These are phyloP conservation scores for Leptatherina wallacei DNA, from an alignment of 2,797 vertebrate species.

Conservation along the genomic window DNA sequence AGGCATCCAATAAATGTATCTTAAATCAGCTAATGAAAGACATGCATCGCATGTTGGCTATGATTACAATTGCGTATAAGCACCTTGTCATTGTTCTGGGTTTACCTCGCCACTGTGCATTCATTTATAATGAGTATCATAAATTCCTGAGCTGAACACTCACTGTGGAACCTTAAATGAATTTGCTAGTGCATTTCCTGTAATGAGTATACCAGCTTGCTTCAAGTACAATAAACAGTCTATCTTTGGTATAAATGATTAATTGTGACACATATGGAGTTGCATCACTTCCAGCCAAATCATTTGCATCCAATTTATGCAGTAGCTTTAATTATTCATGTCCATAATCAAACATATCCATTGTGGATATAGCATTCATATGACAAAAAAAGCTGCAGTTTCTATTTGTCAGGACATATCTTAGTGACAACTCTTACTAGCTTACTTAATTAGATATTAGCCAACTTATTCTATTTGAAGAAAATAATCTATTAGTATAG, in stretches of 20 bases:
- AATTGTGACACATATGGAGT: conserved; percentile 72
- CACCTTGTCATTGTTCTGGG: conserved; percentile 26
- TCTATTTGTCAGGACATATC: not conserved
- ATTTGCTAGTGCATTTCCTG: conserved; percentile 58
- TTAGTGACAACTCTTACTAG: not conserved
- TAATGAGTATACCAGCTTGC: conserved; percentile 53
- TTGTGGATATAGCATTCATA: conserved; percentile 34
- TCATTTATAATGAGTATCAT: conserved; percentile 43
- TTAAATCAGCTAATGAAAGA: conserved; percentile 43
- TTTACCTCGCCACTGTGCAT: conserved; percentile 34
- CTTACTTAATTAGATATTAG: not conserved
- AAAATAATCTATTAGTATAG: too few relatives aligned
- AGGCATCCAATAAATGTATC: conserved; percentile 20
- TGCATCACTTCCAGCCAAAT: conserved; percentile 63
- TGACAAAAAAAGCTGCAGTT: conserved; percentile 4
- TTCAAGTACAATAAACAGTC: conserved; percentile 61
- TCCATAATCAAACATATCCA: conserved; percentile 56
- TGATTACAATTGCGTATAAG: conserved; percentile 54
- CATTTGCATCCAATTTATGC: conserved; percentile 59
- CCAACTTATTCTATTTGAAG: not conserved
- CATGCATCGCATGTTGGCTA: conserved; percentile 27
- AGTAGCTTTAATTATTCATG: conserved; percentile 64
- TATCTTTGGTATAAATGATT: conserved; percentile 66
- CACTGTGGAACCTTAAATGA: conserved; percentile 49
- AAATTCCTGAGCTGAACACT: conserved; percentile 43